Conservation (phyloP, 2,113 vertebrate species). For the Oncorhynchus masou region DNA sequence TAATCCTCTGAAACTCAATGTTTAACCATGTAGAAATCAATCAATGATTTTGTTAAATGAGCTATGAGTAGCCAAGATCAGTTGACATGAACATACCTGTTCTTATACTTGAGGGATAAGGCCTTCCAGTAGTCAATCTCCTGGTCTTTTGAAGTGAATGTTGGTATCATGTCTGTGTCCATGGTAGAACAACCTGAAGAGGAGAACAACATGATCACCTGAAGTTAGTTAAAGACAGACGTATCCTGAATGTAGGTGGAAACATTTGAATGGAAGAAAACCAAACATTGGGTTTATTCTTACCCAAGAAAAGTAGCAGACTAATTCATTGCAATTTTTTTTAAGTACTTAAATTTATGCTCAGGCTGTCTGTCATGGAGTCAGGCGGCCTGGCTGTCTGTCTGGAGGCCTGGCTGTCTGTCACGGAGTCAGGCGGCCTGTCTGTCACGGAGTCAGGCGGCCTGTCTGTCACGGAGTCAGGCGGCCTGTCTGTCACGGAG, state of each 20-base stretch:
- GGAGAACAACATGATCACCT: neutral
- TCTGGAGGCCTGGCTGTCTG: too few relatives aligned
- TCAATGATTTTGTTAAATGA: neutral
- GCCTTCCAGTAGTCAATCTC: constrained; percentile 96
- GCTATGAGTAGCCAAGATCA: neutral
- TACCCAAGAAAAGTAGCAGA: too few relatives aligned
- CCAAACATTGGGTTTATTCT: too few relatives aligned
- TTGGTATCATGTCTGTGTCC: constrained; percentile 95
- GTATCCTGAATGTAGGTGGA: neutral
- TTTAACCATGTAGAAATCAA: neutral
- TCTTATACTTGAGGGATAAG: constrained; percentile 90
- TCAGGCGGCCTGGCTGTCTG: too few relatives aligned
- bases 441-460: too few relatives aligned
- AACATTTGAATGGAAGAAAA: neutral
- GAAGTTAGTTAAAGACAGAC: neutral
- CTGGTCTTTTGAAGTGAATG: constrained; percentile 92
- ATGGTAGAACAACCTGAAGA: constrained; percentile 84
- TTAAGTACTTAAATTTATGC: too few relatives aligned
- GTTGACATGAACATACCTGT: constrained; percentile 76
- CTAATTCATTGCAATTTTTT: too few relatives aligned
- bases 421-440: too few relatives aligned
- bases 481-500: too few relatives aligned
- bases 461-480: too few relatives aligned
- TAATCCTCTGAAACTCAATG: neutral
- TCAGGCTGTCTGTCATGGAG: too few relatives aligned